Conservation (phyloP, 37 sponge, comb jelly and placozoan genomes). For the Chondrosia reniformis region DNA sequence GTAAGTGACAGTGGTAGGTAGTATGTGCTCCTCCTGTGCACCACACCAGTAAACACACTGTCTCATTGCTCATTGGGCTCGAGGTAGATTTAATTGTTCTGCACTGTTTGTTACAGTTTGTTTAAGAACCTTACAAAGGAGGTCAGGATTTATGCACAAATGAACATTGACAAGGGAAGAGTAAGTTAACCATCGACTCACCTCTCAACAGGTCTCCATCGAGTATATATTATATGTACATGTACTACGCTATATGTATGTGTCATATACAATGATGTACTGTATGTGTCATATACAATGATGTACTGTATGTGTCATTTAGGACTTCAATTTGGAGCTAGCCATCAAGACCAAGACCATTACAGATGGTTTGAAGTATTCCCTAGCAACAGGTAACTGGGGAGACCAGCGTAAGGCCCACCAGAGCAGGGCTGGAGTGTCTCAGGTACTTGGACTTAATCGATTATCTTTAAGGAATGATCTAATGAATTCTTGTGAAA, state of each 20-base stretch:
- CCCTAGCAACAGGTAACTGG: conserved; percentile 99
- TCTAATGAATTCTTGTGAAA: neutral
- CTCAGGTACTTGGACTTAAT: conserved; percentile 83
- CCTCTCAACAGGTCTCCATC: neutral
- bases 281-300: neutral
- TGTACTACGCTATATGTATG: neutral
- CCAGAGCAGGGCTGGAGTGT: conserved; percentile 96
- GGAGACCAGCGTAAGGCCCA: conserved; percentile 99
- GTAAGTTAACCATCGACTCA: conserved; percentile 58
- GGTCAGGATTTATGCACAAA: conserved; percentile 93
- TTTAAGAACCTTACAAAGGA: conserved; percentile 98
- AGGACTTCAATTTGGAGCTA: conserved; percentile 96
- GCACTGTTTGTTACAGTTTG: conserved; percentile 44
- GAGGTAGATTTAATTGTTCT: neutral
- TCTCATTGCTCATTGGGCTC: too few relatives aligned
- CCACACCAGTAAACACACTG: too few relatives aligned
- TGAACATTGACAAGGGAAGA: conserved; percentile 92
- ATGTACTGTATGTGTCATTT: neutral
- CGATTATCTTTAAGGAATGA: neutral
- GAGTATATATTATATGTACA: neutral
- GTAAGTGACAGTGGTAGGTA: conserved; percentile 26
- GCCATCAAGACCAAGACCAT: conserved; percentile 92
- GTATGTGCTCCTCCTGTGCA: conserved; percentile 2
- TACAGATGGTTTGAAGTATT: conserved; percentile 97
- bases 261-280: neutral